Conservation (phyloP, 2,797 vertebrate genomes). For the Columba guinea region DNA sequence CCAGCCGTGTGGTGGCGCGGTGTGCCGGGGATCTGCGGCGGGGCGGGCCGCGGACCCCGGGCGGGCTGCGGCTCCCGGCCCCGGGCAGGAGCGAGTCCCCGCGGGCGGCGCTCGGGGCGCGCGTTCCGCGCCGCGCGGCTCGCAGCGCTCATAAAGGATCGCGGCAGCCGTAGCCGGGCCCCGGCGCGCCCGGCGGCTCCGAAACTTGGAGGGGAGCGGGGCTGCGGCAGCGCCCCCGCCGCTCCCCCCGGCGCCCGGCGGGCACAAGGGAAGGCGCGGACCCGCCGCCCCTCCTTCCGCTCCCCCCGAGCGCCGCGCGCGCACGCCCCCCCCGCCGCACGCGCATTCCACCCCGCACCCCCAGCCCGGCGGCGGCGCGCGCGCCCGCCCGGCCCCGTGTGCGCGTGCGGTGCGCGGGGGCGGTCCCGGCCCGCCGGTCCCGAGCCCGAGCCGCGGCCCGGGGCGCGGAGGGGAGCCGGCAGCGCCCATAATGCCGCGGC, state of each 20-base stretch:
- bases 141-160: neutral
- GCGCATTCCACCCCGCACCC: neutral
- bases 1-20: neutral
- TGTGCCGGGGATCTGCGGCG: neutral
- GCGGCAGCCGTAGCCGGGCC: neutral
- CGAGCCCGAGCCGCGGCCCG: neutral
- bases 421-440: slow-evolving; percentile 1
- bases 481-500: neutral
- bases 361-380: neutral
- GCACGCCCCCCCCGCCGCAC: neutral
- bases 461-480: neutral
- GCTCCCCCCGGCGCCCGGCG: neutral
- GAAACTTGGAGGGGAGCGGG: neutral
- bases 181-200: neutral
- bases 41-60: neutral
- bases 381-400: neutral
- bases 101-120: neutral
- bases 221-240: neutral
- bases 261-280: neutral
- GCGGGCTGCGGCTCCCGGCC: neutral
- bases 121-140: neutral
- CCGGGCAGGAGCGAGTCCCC: neutral
- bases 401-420: neutral
- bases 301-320: too few species aligned
- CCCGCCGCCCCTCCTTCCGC: neutral